Conservation (phyloP, 2,113 vertebrate species). For the Bubo scandiacus region DNA sequence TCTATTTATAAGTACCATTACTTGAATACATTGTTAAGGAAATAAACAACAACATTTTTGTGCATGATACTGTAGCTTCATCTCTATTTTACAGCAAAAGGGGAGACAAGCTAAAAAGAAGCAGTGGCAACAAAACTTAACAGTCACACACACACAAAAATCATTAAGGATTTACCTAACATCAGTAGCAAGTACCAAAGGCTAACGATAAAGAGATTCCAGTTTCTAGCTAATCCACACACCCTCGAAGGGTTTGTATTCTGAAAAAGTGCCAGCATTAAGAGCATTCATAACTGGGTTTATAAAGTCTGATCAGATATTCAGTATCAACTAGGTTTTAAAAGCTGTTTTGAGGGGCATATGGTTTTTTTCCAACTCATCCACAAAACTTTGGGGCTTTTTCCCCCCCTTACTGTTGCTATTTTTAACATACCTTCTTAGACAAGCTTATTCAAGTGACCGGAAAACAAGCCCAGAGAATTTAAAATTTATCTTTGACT, state of each 20-base stretch:
- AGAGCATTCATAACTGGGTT: background rate
- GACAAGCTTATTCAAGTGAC: background rate
- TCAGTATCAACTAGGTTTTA: background rate
- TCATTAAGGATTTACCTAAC: background rate
- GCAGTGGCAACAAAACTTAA: background rate
- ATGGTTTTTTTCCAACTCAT: fast-evolving
- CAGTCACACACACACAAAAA: background rate
- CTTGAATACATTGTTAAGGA: background rate
- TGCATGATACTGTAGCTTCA: background rate
- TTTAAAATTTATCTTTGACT: background rate
- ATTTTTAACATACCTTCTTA: background rate
- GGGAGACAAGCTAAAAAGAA: background rate
- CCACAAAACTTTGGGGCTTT: background rate
- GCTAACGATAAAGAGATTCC: background rate
- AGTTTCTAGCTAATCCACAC: background rate
- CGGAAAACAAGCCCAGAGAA: background rate
- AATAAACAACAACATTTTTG: background rate
- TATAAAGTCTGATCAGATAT: background rate
- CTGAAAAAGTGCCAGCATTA: background rate
- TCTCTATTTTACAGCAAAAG: background rate
- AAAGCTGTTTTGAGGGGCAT: background rate
- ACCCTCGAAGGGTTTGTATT: background rate
- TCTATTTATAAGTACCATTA: background rate
- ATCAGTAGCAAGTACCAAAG: background rate
- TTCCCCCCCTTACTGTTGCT: fast-evolving